Evolutionary conservation across 2,113 vertebrate genomes (phyloP).

Genomic region (Craseonycteris thonglongyai): DNA sequence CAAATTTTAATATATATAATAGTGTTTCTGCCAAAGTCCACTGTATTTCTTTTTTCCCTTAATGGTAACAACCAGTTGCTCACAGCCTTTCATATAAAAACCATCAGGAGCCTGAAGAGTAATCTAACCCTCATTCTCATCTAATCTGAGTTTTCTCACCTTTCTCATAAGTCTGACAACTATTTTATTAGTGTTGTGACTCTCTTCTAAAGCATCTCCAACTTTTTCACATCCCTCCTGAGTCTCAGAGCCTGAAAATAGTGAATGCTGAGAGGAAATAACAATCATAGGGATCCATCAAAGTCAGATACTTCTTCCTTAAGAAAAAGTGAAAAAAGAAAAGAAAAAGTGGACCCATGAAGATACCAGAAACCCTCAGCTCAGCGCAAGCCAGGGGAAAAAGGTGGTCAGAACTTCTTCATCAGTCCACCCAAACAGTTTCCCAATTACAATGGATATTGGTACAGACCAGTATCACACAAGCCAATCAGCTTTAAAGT

Average conservation of each 20-base stretch:
- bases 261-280: not conserved
- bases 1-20: not conserved
- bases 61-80: not conserved
- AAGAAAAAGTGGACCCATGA: not conserved
- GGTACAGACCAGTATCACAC: not conserved
- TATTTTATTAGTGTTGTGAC: constrained; percentile 15
- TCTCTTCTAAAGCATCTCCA: constrained; percentile 9
- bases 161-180: not conserved
- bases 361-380: not conserved
- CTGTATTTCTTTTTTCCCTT: not conserved
- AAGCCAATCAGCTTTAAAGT: not conserved
- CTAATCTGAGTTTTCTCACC: not conserved
- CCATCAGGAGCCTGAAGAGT: not conserved
- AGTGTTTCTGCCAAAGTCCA: not conserved
- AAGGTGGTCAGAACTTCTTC: not conserved
- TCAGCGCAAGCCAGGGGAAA: not conserved
- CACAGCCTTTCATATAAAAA: not conserved
- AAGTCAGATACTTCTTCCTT: not conserved
- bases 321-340: not conserved
- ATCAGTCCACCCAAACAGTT: not conserved
- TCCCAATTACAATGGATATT: not conserved
- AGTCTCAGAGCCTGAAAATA: constrained; percentile 13
- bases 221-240: not conserved
- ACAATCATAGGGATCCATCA: not conserved
- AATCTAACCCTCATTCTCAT: not conserved